A percentile compares a stretch with the other conserved stretches of the same genome.
These are phyloP conservation scores for Sesamia inferens DNA, from an alignment of 2,888 invertebrate genomes.

Conservation along the genomic window DNA sequence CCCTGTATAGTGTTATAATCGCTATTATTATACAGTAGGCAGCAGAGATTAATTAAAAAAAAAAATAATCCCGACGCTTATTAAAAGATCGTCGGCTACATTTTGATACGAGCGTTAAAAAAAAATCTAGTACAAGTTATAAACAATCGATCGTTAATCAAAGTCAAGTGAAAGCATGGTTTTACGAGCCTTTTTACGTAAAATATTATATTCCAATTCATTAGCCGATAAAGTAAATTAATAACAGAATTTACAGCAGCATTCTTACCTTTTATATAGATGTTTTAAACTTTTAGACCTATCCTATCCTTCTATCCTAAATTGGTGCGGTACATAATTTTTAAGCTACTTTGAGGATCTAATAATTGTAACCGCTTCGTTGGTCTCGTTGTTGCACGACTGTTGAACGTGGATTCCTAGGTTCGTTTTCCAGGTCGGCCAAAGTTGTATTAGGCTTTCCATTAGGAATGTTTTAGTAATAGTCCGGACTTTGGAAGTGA, in stretches of 20 bases:
- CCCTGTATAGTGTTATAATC: too few relatives aligned
- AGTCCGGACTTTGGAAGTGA: too few relatives aligned
- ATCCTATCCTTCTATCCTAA: not conserved
- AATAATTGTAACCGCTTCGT: too few relatives aligned
- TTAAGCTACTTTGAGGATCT: not conserved
- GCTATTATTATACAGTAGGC: too few relatives aligned
- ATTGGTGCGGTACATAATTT: not conserved
- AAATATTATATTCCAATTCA: conserved; percentile 40
- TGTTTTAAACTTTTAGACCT: conserved; percentile 1
- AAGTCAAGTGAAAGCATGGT: conserved; percentile 28
- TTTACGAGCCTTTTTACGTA: conserved; percentile 19
- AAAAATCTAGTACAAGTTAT: conserved; percentile 24
- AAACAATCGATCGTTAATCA: conserved; percentile 36
- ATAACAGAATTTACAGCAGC: conserved; percentile 23
- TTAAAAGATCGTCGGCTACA: conserved; percentile 5
- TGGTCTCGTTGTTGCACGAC: too few relatives aligned
- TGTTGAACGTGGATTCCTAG: too few relatives aligned
- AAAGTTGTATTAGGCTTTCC: too few relatives aligned
- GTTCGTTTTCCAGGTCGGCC: too few relatives aligned
- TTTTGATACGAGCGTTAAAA: conserved; percentile 22
- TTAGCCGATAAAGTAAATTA: conserved; percentile 30
- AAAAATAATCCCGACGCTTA: too few relatives aligned
- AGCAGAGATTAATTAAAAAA: too few relatives aligned
- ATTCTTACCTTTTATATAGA: conserved; percentile 4
- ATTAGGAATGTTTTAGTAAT: too few relatives aligned